phyloP scores from a whole-genome alignment of 2,113 vertebrate genomes.

The Capra hircus region DNA sequence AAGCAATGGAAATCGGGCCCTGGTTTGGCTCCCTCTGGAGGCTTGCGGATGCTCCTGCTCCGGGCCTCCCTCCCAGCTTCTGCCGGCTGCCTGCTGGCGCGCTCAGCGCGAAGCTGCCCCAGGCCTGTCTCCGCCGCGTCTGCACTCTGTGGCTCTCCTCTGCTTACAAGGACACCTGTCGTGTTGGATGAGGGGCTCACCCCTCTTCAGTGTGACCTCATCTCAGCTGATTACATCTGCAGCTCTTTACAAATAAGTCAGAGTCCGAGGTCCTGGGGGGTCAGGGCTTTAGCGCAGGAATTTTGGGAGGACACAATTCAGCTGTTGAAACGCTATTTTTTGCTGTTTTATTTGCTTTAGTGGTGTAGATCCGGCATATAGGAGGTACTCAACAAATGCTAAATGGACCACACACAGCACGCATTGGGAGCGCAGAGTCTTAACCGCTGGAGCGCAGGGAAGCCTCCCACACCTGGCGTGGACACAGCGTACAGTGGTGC shows the following conservation, averaged over 20 bases:
- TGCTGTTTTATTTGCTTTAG: fast-evolving
- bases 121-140: fast-evolving
- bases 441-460: not conserved
- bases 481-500: not conserved
- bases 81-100: not conserved
- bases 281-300: fast-evolving
- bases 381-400: not conserved
- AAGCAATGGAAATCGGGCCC: not conserved
- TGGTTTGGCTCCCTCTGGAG: too few species aligned
- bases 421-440: not conserved
- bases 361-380: too few species aligned
- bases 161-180: not conserved
- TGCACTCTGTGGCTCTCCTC: not conserved
- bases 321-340: fast-evolving
- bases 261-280: not conserved
- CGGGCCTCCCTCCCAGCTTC: not conserved
- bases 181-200: fast-evolving
- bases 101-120: fast-evolving
- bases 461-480: not conserved
- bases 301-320: not conserved
- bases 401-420: fast-evolving
- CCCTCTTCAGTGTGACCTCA: too few species aligned
- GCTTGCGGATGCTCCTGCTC: not conserved
- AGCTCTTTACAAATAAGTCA: not conserved
- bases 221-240: not conserved